These are phyloP conservation scores for Platycheirus rosarum DNA, from an alignment of 2,888 invertebrate species.

Conservation along the genomic window DNA sequence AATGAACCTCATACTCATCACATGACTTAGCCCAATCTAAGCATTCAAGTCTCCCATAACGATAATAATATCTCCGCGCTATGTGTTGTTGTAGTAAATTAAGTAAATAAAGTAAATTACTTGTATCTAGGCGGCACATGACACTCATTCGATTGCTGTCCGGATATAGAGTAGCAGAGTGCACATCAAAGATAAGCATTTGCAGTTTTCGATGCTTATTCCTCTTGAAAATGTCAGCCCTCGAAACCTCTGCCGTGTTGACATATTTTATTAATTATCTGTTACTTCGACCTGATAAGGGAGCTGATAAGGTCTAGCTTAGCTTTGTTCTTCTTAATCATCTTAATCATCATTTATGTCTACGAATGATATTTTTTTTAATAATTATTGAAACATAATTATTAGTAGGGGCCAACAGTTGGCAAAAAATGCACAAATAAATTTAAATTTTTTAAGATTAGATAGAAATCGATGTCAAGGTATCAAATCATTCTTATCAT, in stretches of 20 bases:
- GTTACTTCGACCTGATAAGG: constrained; percentile 4
- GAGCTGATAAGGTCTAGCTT: background rate
- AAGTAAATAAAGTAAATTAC: too few species aligned
- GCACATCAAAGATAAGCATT: constrained; percentile 5
- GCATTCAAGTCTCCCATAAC: too few species aligned
- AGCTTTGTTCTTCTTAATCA: constrained; percentile 6
- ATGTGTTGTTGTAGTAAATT: too few species aligned
- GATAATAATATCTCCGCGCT: too few species aligned
- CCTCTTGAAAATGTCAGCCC: background rate
- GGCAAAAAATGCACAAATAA: background rate
- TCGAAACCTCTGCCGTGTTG: background rate
- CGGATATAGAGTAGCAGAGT: constrained; percentile 13
- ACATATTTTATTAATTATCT: constrained; percentile 3
- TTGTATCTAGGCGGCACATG: constrained; percentile 6
- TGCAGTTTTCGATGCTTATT: constrained; percentile 1
- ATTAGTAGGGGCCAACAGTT: too few species aligned
- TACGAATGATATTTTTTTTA: too few species aligned
- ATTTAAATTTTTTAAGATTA: background rate
- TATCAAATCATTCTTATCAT: background rate
- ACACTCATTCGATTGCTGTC: background rate
- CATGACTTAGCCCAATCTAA: too few species aligned
- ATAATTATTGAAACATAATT: background rate
- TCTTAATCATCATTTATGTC: background rate
- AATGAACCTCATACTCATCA: too few species aligned
- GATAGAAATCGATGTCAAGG: background rate